These are phyloP conservation scores for Pammene fasciana DNA, from an alignment of 2,888 invertebrate genomes.

Conservation along the genomic window DNA sequence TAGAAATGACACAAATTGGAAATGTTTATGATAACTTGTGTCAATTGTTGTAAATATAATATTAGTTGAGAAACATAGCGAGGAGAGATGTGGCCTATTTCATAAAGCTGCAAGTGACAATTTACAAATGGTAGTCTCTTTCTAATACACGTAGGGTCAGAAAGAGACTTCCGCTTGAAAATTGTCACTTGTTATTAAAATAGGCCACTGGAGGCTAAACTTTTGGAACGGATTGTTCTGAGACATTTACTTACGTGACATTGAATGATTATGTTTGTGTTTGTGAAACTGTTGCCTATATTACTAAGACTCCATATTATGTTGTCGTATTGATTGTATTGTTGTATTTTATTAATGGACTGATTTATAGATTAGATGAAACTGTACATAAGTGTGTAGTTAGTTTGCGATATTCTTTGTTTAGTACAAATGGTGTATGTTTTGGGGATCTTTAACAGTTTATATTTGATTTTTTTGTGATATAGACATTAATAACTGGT, in stretches of 20 bases:
- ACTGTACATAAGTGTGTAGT: conserved; percentile 59
- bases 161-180: too few relatives aligned
- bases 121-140: too few relatives aligned
- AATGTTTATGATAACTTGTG: conserved; percentile 23
- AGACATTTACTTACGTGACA: conserved; percentile 39
- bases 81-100: too few relatives aligned
- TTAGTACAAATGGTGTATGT: conserved; percentile 62
- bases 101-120: too few relatives aligned
- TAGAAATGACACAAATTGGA: neutral
- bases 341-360: conserved; percentile 69
- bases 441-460: conserved; percentile 60
- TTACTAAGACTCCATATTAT: conserved; percentile 39
- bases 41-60: conserved; percentile 44
- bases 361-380: conserved; percentile 67
- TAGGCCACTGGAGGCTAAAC: conserved; percentile 34
- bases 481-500: conserved; percentile 48
- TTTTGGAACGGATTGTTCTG: conserved; percentile 19
- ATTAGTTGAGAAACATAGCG: conserved; percentile 8
- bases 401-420: conserved; percentile 58
- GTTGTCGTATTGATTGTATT: conserved; percentile 47
- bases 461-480: conserved; percentile 51
- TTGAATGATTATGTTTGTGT: conserved; percentile 40
- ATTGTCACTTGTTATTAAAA: too few relatives aligned
- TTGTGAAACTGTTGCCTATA: conserved; percentile 38
- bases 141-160: too few relatives aligned